Base-by-base conservation (phyloP, 2,888 invertebrate species). In the Lottia gigantea region DNA sequence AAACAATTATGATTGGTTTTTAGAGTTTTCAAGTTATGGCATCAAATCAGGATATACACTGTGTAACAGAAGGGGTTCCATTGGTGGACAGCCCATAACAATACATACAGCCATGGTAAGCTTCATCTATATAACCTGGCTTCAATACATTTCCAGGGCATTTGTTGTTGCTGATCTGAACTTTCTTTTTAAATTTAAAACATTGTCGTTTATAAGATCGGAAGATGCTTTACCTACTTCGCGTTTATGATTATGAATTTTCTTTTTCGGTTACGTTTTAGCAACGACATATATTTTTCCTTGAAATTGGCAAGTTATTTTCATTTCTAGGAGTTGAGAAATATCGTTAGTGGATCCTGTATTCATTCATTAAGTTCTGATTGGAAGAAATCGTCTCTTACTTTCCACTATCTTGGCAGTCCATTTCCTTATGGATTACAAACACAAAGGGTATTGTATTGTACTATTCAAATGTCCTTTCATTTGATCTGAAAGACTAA, bases 381-480 rank as follows among this genome's bases (percentile, higher is more conserved):
- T 23, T 86, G 85, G 85, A 75, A 76, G 61, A 82, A 79, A 66
- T 82, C 83, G 16, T 79, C 78, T 7, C 74, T 86, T 19, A 68
- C 72, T 8, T 86, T 85, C 68, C 79, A 80, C 40, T 79, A 82
- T 63, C 72, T 78, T 26, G 78, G 80, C 15, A 76, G 81, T 45
- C 78, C 78, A 40, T 82, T 82, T 69, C 77, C 83, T 8, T 86
- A 80, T 79, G 86, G 85, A 19, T 73, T 86, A 25, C 78, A 82
- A 64, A 80, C 83, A 7, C 75, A 77, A 23, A 75, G 79, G 78
- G 85, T 86, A 74, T 70, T 31, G 31, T 31, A 31, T 3, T 31
- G 31, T 31, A 2, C 31, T 3, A 31, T 31, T n/a, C n/a, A n/a
- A n/a, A n/a, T n/a, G n/a, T n/a, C n/a, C n/a, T n/a, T n/a, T n/a